These are phyloP conservation scores for Eunapius fragilis DNA, from an alignment of 37 sponge, comb jelly and placozoan genomes.

Conservation along the genomic window DNA sequence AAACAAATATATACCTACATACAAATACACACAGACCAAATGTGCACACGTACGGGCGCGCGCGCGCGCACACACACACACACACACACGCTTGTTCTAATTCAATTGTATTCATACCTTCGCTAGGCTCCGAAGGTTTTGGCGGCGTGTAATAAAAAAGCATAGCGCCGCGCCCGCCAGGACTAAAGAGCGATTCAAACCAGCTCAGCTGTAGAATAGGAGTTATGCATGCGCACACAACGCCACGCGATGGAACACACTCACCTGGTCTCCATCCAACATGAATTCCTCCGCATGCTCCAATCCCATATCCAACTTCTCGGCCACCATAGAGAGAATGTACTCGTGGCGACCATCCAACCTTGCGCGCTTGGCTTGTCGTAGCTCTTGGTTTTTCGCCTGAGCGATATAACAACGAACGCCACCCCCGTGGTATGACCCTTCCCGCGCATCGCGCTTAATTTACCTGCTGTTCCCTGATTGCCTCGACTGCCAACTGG, in stretches of 20 bases:
- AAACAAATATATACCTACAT: neutral
- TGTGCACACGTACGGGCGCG: neutral
- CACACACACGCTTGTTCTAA: too few relatives aligned
- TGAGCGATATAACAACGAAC: neutral
- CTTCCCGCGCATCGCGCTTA: neutral
- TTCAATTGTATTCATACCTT: neutral
- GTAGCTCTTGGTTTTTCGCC: constrained; percentile 68
- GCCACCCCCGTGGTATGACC: neutral
- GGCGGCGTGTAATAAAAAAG: constrained; percentile 86
- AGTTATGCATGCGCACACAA: neutral
- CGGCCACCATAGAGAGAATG: constrained; percentile 75
- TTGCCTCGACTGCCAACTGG: constrained; percentile 20
- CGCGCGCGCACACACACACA: neutral
- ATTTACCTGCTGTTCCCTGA: constrained; percentile 66
- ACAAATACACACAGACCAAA: neutral
- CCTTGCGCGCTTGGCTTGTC: constrained; percentile 81
- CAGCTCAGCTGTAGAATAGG: constrained; percentile 57
- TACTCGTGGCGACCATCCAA: constrained; percentile 92
- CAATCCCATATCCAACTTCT: constrained; percentile 70
- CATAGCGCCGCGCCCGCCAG: constrained; percentile 51
- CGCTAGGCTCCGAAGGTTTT: neutral
- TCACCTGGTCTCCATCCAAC: constrained; percentile 81
- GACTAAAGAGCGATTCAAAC: constrained; percentile 83
- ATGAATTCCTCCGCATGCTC: constrained; percentile 92
- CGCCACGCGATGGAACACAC: neutral